Conservation (phyloP, 2,888 invertebrate species). For the Dryomyza anilis region DNA sequence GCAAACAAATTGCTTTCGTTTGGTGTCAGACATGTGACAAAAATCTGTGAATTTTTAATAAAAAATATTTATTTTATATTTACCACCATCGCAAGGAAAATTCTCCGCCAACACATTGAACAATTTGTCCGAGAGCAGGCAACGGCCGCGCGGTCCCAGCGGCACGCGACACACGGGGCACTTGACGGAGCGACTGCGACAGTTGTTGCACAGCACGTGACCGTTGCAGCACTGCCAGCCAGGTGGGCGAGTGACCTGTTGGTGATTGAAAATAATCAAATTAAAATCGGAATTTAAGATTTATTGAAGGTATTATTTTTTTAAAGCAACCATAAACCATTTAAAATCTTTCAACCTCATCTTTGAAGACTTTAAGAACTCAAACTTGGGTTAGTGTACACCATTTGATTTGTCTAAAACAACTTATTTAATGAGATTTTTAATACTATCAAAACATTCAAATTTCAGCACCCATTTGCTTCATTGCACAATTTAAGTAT, state of each 20-base stretch:
- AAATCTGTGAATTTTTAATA: not conserved
- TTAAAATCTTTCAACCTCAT: too few species aligned
- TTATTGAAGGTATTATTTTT: not conserved
- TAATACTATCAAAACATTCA: too few species aligned
- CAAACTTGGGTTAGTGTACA: too few species aligned
- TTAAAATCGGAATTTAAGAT: not conserved
- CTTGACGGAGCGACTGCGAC: slow-evolving; percentile 60
- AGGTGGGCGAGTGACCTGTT: slow-evolving; percentile 61
- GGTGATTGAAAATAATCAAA: too few species aligned
- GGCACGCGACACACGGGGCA: slow-evolving; percentile 63
- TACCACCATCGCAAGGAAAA: slow-evolving; percentile 60
- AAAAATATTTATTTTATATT: slow-evolving; percentile 32
- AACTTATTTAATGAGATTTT: too few species aligned
- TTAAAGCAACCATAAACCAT: too few species aligned
- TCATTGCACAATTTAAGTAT: too few species aligned
- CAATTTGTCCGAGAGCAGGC: slow-evolving; percentile 63
- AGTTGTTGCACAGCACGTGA: slow-evolving; percentile 62
- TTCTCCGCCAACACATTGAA: slow-evolving; percentile 59
- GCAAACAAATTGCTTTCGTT: too few species aligned
- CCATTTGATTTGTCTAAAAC: too few species aligned
- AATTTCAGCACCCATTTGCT: too few species aligned
- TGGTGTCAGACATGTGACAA: too few species aligned
- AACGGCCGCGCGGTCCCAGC: slow-evolving; percentile 61
- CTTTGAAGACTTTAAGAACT: too few species aligned
- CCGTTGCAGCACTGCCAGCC: slow-evolving; percentile 63